Evolutionary conservation across 2,888 invertebrate species (phyloP).

Genomic region (Lithosia quadra): DNA sequence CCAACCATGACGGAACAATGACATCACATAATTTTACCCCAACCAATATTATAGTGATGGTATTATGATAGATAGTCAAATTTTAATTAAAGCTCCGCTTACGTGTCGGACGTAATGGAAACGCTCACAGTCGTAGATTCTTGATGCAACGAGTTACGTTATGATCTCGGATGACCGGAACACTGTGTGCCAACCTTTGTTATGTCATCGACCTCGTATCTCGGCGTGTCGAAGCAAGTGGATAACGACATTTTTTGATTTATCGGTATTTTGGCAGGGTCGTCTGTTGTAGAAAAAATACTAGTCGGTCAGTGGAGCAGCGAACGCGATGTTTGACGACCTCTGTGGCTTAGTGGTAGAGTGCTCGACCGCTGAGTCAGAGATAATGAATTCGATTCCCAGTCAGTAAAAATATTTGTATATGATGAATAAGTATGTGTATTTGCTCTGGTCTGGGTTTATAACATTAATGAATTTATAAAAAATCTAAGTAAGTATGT

Average conservation of each 20-base stretch:
- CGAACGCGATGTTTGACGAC: no score
- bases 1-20: no score
- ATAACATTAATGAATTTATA: no score
- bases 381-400: no score
- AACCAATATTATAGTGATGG: no score
- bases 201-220: slow-evolving; percentile 72
- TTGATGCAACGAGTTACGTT: slow-evolving; percentile 75
- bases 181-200: slow-evolving; percentile 69
- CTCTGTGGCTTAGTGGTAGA: neutral
- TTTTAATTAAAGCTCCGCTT: neutral
- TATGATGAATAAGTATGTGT: no score
- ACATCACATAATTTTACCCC: neutral
- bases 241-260: slow-evolving; percentile 38
- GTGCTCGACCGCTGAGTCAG: no score
- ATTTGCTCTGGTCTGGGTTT: no score
- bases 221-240: slow-evolving; percentile 52
- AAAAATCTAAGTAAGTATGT: no score
- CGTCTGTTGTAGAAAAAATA: neutral
- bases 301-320: neutral
- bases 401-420: no score
- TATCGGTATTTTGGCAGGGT: neutral
- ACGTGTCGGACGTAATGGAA: slow-evolving; percentile 55
- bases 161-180: slow-evolving; percentile 75
- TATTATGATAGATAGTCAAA: neutral
- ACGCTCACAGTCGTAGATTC: slow-evolving; percentile 51